A percentile compares a stretch with the other conserved stretches of the same genome.
Conservation (phyloP, 2,888 invertebrate genomes). For the Molorchus minor region DNA sequence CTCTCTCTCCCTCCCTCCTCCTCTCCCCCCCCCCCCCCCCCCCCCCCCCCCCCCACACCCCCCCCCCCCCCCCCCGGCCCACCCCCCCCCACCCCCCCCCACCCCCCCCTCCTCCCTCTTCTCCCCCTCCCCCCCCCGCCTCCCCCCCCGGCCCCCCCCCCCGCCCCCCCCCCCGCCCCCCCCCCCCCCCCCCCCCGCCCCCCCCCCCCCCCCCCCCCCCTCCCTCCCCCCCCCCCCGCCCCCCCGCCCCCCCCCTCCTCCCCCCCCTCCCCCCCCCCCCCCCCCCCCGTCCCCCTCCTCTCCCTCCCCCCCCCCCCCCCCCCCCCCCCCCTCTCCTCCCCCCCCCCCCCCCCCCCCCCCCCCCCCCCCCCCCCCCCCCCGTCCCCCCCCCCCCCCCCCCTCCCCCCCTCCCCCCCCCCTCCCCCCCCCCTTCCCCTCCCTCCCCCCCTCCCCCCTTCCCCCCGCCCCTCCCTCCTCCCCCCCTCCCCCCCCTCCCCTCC, state of each 20-base stretch:
- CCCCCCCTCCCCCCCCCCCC: background rate
- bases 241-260: background rate
- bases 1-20: background rate
- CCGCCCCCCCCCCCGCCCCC: background rate
- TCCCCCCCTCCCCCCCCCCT: background rate
- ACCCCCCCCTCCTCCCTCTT: background rate
- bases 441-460: background rate
- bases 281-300: background rate
- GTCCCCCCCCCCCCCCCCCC: background rate
- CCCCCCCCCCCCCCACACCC: background rate
- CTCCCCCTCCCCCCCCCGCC: background rate
- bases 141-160: background rate
- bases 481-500: background rate
- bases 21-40: background rate
- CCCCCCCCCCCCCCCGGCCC: background rate
- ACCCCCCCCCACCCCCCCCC: background rate
- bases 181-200: background rate
- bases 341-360: background rate
- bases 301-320: background rate
- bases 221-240: background rate
- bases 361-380: background rate
- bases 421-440: background rate
- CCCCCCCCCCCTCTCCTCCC: background rate
- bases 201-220: background rate
- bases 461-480: background rate